Base-by-base conservation (phyloP, 2,888 invertebrate species). In the Antheraea assamensis region DNA sequence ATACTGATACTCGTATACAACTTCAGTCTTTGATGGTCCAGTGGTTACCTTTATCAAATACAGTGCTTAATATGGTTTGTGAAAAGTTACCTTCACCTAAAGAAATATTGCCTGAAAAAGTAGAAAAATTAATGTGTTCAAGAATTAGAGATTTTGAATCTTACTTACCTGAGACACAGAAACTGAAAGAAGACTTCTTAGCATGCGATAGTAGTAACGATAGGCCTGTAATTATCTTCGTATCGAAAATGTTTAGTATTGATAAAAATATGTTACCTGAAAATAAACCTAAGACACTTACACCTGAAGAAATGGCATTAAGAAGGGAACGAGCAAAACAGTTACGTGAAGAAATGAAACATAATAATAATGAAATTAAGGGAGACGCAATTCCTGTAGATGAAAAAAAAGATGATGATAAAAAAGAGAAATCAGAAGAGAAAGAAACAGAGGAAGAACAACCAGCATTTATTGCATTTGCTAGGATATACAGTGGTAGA, bases 231-330 rank as follows among this genome's bases (percentile, higher is more conserved):
- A 96, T 97, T 89, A 96, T 96, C 78, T 98, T 95, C 95, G 96
- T 98, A 81, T 98, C 98, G 0, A 98, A 99, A 95, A 98, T 99
- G 98, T 97, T 98, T 91, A 96, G 97, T 73, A 96, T 97, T 42
- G 97, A 98, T 84, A 96, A 95, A 76, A 96, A 95, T 79, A 92
- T 95, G 75, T 88, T 99, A 77, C 98, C 98, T 0, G 96, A 98
- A 87, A 97, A 98, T 87, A 97, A 96, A 86, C 96, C 97, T 15
- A 97, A 97, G 86, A 95, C 96, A n/a, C 91, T 98, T 76, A 97
- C 97, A 0, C 94, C 95, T 24, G 97, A 97, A 85, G 97, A 98
- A 87, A 95, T 98, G 87, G 95, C 96, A 19, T 86, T 95, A 13
- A 95, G 97, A 73, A 93, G 97, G 74, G 97, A 97, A 82, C 91